Percentiles rank a stretch among this genome's conserved stretches.
Conservation (phyloP, 2,888 invertebrate species). For the Laothoe populi region DNA sequence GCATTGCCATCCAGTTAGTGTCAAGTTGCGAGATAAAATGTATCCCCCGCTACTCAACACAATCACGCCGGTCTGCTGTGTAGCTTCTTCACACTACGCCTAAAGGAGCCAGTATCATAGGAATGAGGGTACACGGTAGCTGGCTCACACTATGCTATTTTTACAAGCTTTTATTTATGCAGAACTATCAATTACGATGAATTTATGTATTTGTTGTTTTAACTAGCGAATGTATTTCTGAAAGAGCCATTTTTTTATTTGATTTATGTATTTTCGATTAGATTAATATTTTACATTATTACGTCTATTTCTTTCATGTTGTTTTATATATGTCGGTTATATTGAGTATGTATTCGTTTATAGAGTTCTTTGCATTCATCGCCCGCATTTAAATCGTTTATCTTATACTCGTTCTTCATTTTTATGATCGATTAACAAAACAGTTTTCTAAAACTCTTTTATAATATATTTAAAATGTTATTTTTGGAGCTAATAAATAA, state of each 20-base stretch:
- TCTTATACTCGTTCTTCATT: conserved; percentile 11
- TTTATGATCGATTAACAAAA: background rate
- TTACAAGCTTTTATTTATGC: background rate
- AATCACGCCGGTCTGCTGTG: no score
- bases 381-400: background rate
- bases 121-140: no score
- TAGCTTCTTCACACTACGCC: no score
- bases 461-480: background rate
- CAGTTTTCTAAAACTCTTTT: conserved; percentile 3
- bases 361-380: background rate
- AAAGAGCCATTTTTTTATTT: background rate
- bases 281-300: background rate
- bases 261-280: background rate
- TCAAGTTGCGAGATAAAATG: no score
- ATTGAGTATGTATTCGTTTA: background rate
- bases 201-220: background rate
- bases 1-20: no score
- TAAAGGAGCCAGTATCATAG: no score
- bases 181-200: background rate
- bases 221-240: background rate
- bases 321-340: background rate
- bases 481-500: no score
- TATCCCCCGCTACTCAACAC: no score
- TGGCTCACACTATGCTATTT: no score
- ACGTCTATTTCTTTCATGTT: background rate